A percentile compares a stretch with the other conserved stretches of the same genome.
Evolutionary conservation across 2,113 vertebrate species (phyloP).

Genomic region (Cromileptes altivelis): DNA sequence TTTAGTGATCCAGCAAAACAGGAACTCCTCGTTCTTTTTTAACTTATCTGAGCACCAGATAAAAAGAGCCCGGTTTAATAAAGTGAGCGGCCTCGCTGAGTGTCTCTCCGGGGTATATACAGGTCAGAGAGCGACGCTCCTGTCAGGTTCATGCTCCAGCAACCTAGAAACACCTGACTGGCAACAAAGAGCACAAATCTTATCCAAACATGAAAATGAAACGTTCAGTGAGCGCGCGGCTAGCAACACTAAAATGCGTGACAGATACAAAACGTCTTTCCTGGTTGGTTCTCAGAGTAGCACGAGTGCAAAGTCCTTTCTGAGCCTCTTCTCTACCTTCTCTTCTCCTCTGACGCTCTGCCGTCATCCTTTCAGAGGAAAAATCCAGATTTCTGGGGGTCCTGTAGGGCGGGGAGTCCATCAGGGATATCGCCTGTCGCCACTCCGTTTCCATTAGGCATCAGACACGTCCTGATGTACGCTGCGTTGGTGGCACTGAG

Average conservation of each 20-base stretch:
- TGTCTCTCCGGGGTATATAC: slow-evolving; percentile 4
- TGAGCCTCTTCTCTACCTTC: slow-evolving; percentile 11
- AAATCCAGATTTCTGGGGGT: slow-evolving; percentile 75
- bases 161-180: neutral
- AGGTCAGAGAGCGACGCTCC: neutral
- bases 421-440: slow-evolving; percentile 46
- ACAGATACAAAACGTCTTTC: neutral
- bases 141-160: neutral
- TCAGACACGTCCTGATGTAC: slow-evolving; percentile 57
- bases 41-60: too few species aligned
- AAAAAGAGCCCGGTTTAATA: too few species aligned
- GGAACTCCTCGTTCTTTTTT: too few species aligned
- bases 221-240: slow-evolving; percentile 5
- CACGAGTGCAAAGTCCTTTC: neutral
- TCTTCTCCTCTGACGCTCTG: neutral
- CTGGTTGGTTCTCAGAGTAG: too few species aligned
- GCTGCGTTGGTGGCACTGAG: slow-evolving; percentile 55
- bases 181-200: neutral
- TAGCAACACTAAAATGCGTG: neutral
- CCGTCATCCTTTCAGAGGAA: slow-evolving; percentile 69
- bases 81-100: too few species aligned
- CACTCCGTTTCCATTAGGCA: slow-evolving; percentile 52
- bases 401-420: slow-evolving; percentile 56
- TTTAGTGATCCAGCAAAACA: too few species aligned
- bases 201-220: neutral